A percentile compares a stretch with the other conserved stretches of the same genome.
Evolutionary conservation across 2,888 invertebrate genomes (phyloP).

Genomic region (Athripsodes cinereus): DNA sequence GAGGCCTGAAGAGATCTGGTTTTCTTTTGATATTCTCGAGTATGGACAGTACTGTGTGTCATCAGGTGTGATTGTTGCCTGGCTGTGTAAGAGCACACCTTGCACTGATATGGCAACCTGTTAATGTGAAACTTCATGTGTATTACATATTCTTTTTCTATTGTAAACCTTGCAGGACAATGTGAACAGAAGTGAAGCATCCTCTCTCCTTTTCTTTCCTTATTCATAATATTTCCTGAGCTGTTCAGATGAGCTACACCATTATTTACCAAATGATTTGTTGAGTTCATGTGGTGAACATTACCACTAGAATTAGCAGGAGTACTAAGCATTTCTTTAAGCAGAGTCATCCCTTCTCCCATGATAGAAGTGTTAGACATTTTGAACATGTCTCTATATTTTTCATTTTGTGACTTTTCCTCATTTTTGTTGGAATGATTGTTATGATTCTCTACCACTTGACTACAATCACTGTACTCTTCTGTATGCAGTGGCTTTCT

Average conservation of each 20-base stretch:
- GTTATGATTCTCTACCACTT: not conserved
- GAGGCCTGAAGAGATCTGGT: constrained; percentile 61
- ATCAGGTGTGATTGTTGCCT: constrained; percentile 62
- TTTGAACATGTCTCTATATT: not conserved
- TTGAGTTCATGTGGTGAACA: not conserved
- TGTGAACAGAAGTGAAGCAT: constrained; percentile 68
- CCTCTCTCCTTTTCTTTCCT: constrained; percentile 27
- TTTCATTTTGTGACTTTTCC: not conserved
- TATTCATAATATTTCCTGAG: not conserved
- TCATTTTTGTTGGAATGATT: not conserved
- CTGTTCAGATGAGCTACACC: not conserved
- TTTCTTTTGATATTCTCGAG: constrained; percentile 71
- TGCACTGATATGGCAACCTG: constrained; percentile 61
- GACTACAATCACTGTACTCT: not conserved
- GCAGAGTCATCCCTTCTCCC: not conserved
- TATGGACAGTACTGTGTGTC: constrained; percentile 68
- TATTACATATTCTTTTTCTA: constrained; percentile 64
- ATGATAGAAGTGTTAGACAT: too few relatives aligned
- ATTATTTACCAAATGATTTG: not conserved
- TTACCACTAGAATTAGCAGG: not conserved
- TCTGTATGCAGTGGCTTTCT: not conserved
- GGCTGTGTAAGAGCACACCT: constrained; percentile 71
- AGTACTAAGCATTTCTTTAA: not conserved
- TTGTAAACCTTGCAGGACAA: constrained; percentile 80
- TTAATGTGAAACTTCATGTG: constrained; percentile 67